These are phyloP conservation scores for Macrostomum lignano DNA, from an alignment of 1,140 invertebrate species.

Conservation along the genomic window DNA sequence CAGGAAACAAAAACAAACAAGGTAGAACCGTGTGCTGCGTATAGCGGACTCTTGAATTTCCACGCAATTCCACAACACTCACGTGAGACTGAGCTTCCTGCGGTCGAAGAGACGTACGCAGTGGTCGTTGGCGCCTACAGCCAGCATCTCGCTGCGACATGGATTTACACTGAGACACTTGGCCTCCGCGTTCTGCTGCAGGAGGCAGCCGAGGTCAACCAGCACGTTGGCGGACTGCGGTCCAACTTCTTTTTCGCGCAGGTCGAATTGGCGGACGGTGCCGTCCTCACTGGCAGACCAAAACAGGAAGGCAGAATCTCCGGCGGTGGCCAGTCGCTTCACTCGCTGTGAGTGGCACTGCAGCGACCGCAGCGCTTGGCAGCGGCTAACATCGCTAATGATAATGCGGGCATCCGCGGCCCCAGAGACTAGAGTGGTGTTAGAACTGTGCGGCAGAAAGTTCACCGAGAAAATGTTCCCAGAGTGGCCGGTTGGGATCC, in stretches of 20 bases:
- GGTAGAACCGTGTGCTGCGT: no score
- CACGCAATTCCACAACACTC: no score
- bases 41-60: no score
- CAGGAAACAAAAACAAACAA: no score
- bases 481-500: conserved; percentile 46
- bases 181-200: conserved; percentile 43
- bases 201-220: conserved; percentile 44
- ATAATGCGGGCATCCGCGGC: conserved; percentile 56
- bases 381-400: conserved; percentile 41
- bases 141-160: conserved; percentile 48
- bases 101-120: conserved; percentile 69
- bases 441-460: conserved; percentile 43
- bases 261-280: conserved; percentile 47
- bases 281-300: conserved; percentile 86
- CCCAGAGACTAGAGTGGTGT: conserved; percentile 47
- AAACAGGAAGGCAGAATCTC: conserved; percentile 49
- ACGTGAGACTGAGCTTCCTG: conserved; percentile 43
- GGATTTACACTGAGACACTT: conserved; percentile 73
- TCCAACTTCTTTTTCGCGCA: conserved; percentile 31
- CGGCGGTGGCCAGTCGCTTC: conserved; percentile 57
- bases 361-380: conserved; percentile 41
- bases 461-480: conserved; percentile 83
- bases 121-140: conserved; percentile 73
- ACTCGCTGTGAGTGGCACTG: conserved; percentile 54
- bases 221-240: conserved; percentile 34